A percentile compares a stretch with the other conserved stretches of the same genome.
Conservation (phyloP, 2,888 invertebrate genomes). For the Volucella zonaria region DNA sequence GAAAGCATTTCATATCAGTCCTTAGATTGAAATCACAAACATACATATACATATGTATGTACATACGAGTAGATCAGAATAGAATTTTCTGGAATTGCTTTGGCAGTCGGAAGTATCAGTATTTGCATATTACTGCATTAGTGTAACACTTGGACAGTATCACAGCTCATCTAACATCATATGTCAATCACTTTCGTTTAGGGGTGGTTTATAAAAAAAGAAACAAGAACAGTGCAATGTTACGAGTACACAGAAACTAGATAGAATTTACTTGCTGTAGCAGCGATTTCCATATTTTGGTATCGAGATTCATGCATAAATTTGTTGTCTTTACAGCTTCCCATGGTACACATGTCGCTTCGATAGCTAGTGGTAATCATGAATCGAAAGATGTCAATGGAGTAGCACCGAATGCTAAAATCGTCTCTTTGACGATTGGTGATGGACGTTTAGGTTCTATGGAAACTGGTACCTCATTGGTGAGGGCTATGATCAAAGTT, state of each 20-base stretch:
- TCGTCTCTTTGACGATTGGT: slow-evolving; percentile 96
- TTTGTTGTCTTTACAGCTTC: slow-evolving; percentile 86
- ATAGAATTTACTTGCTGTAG: background rate
- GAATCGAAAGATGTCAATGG: slow-evolving; percentile 95
- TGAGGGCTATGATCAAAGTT: slow-evolving; percentile 94
- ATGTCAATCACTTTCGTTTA: slow-evolving; percentile 21
- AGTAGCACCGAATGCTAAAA: slow-evolving; percentile 97
- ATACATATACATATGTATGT: slow-evolving; percentile 3
- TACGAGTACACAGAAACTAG: background rate
- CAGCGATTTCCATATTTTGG: background rate
- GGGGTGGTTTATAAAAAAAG: background rate
- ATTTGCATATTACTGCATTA: slow-evolving; percentile 45
- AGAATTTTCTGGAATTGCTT: slow-evolving; percentile 30
- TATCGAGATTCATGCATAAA: slow-evolving; percentile 26
- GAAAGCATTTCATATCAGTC: background rate
- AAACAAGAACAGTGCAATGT: background rate
- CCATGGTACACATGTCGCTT: slow-evolving; percentile 99
- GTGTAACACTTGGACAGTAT: slow-evolving; percentile 36
- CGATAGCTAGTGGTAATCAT: slow-evolving; percentile 95
- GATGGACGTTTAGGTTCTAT: slow-evolving; percentile 95
- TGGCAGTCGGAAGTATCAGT: slow-evolving; percentile 21
- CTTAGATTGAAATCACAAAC: background rate
- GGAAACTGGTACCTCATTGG: slow-evolving; percentile 97
- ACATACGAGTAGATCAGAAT: no score
- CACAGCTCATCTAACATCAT: background rate